Percentiles rank a stretch among this genome's conserved stretches.
Conservation (phyloP, 2,113 vertebrate genomes). For the Fulmarus glacialis region DNA sequence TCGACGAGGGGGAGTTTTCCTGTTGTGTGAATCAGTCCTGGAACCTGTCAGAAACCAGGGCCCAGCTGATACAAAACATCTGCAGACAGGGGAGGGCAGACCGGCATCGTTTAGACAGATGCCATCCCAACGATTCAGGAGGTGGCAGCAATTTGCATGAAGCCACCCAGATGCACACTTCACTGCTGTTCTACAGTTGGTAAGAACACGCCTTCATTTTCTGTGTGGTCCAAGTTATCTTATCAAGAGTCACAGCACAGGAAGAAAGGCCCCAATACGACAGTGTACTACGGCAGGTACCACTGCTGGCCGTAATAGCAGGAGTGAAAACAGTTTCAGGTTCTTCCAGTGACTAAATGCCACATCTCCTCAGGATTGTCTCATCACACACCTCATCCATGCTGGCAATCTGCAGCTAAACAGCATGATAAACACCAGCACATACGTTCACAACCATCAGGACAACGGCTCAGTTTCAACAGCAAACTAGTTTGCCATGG, state of each 20-base stretch:
- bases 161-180: not conserved
- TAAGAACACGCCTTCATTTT: not conserved
- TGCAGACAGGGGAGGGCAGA: not conserved
- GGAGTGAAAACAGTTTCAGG: not conserved
- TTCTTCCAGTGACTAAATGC: not conserved
- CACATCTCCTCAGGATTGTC: not conserved
- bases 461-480: not conserved
- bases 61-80: not conserved
- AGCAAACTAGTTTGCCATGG: not conserved
- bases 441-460: fast-evolving
- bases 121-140: not conserved
- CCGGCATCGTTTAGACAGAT: not conserved
- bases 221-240: not conserved
- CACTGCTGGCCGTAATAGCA: not conserved
- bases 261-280: not conserved
- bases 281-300: fast-evolving
- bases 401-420: not conserved
- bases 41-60: not conserved
- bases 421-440: not conserved
- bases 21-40: not conserved
- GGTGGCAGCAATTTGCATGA: not conserved
- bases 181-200: not conserved
- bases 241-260: not conserved
- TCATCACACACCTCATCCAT: not conserved
- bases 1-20: not conserved